Base-by-base conservation (phyloP, 2,888 invertebrate species). In the Dendrolimus houi region DNA sequence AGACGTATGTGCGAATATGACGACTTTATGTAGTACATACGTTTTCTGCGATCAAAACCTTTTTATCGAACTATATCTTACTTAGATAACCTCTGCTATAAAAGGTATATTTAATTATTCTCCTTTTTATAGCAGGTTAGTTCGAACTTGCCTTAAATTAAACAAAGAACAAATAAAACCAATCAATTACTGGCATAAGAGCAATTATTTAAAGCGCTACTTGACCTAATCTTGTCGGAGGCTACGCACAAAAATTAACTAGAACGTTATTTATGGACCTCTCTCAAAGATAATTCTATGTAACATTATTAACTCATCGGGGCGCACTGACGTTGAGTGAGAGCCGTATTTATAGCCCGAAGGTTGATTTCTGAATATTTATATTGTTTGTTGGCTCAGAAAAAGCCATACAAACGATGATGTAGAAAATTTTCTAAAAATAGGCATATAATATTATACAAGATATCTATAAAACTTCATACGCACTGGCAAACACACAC, bases 301-400 rank as follows among this genome's bases (percentile, higher is more conserved):
- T 73, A 70, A 77, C 76, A 79, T 77, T 77, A 82, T 83, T 81
- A 79, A 83, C 83, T 81, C 81, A 81, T 83, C 81, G 72, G 63
- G 64, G 59, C 59, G 54, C 57, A 62, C 71, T 73, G 75, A 76
- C 72, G 73, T 69, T 72, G 61, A 72, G 68, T 65, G 60, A 65
- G 64, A 41, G 67, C 68, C 52, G 58, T 76, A 81, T 81, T 73
- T 68, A 76, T 77, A 78, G 72, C 62, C 47, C 3, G 14, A 41
- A 53, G 13, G 12, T 14, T 54, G 53, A 41, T 41, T 52, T 47
- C 12, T 10, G 12, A 47, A 47, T 47, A 47, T 47, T 10, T 12
- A 47, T 47, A 47, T 47, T 47, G 29, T 29, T 29, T 29, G 6
- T 29, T 29, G 6, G 29, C 29, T 3, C 29, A 29, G 29, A 6